A percentile compares a stretch with the other conserved stretches of the same genome.
phyloP scores from a whole-genome alignment of 2,888 invertebrate genomes.

The Mythimna pallens region DNA sequence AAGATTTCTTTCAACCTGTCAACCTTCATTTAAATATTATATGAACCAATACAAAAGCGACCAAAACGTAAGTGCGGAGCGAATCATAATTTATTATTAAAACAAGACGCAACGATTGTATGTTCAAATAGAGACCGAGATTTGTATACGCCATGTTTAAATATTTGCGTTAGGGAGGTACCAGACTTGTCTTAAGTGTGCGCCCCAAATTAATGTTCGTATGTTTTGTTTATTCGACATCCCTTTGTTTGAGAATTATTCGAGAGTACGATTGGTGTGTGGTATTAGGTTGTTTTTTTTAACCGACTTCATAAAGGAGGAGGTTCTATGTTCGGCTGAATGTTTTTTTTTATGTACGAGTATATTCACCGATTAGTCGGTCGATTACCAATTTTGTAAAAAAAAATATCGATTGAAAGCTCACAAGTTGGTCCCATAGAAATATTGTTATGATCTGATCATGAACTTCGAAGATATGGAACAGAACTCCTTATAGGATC shows the following conservation, averaged over 20 bases:
- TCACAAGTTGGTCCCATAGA: too few species aligned
- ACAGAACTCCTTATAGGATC: too few species aligned
- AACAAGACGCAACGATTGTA: constrained; percentile 40
- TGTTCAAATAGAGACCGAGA: constrained; percentile 58
- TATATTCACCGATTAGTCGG: too few species aligned
- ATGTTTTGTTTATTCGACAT: constrained; percentile 24
- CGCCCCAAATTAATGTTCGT: constrained; percentile 40
- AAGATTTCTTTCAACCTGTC: too few species aligned
- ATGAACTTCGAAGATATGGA: too few species aligned
- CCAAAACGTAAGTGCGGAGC: constrained; percentile 16
- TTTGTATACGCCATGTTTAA: constrained; percentile 49
- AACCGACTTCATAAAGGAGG: too few species aligned
- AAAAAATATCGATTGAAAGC: too few species aligned
- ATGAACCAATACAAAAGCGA: constrained; percentile 30
- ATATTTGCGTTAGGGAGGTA: constrained; percentile 45
- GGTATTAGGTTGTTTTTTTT: background rate
- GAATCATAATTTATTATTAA: constrained; percentile 56
- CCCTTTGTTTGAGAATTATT: constrained; percentile 31
- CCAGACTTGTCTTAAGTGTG: constrained; percentile 32
- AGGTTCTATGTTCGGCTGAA: too few species aligned
- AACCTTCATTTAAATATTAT: constrained; percentile 17
- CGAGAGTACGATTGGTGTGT: constrained; percentile 26
- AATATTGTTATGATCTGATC: too few species aligned
- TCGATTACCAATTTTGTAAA: too few species aligned
- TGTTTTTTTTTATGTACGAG: too few species aligned